Evolutionary conservation across 2,888 invertebrate genomes (phyloP), one percentile per base, ranked within the genome.

Genomic region (Meghimatium bilineatum): DNA sequence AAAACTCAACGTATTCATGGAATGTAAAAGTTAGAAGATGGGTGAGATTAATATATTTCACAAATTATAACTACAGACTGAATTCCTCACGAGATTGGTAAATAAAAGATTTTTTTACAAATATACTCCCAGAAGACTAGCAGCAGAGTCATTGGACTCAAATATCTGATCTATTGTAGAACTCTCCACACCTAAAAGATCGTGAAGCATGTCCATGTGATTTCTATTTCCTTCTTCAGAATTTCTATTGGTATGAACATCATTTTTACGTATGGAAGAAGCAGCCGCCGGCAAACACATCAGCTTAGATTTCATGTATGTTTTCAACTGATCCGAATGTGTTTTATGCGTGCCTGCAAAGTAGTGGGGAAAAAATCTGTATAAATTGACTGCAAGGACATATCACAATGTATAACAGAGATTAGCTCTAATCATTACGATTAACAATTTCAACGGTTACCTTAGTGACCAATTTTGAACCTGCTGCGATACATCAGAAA

Each of bases 111-210:
- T n/a, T 12, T 66, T 1, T 49, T 38, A 79, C 17, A 29, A 29
- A 1, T 71, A 80, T 38, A 83, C 83, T 44, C 98, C 96, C 38
- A 98, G 94, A 87, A 97, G 95, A 92, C 97, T 97, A 0, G 97
- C 97, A 38, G 97, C 97, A 92, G 97, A 97, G 88, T 96, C 92
- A 79, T 86, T 87, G 17, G 84, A 96, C 44, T 97, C 96, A 5
- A 96, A 95, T 56, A 98, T 95, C 87, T 93, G 96, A 91, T 98
- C 97, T 82, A 98, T 96, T 86, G 96, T 96, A 88, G 96, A 96
- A 93, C 97, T 97, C 69, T 96, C 96, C 86, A 98, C 97, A 0
- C 97, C 98, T 32, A 98, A 94, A 0, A 98, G 95, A 93, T 97
- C 97, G 20, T 97, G 97, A 89, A 98, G 97, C 84, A 98, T 95